phyloP scores from a whole-genome alignment of 2,888 invertebrate species.

The Onthophagus sagittarius region DNA sequence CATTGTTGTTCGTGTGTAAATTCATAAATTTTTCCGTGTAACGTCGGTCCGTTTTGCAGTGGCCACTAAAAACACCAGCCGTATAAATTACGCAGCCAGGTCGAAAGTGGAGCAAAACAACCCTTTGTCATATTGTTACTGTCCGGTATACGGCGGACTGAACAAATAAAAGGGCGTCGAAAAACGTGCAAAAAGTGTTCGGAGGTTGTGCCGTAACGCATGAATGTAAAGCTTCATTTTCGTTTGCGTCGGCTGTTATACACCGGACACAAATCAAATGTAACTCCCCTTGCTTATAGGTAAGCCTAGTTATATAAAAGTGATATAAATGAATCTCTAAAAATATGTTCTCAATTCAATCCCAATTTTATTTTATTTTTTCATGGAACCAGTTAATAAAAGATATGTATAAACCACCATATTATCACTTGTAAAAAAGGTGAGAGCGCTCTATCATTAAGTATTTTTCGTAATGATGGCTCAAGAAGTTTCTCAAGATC shows the following conservation, averaged over 20 bases:
- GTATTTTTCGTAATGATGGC: neutral
- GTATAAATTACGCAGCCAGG: conserved; percentile 8
- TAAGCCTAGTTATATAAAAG: neutral
- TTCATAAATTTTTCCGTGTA: conserved; percentile 11
- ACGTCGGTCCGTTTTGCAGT: conserved; percentile 9
- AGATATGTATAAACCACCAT: no score
- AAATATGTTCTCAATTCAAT: no score
- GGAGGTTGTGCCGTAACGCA: conserved; percentile 4
- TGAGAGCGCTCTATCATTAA: neutral
- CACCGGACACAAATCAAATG: neutral
- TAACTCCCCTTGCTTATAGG: neutral
- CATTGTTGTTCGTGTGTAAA: conserved; percentile 12
- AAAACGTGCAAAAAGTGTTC: conserved; percentile 2
- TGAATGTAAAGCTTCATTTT: conserved; percentile 2
- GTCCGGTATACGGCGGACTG: neutral
- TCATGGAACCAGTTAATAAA: no score
- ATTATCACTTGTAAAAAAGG: neutral
- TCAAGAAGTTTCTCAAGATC: neutral
- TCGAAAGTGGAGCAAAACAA: conserved; percentile 10
- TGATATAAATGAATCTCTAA: no score
- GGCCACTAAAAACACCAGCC: conserved; percentile 10
- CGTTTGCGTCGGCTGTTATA: neutral
- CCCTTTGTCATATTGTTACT: conserved; percentile 11
- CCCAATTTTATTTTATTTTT: no score
- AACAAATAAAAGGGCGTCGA: conserved; percentile 1